Evolutionary conservation across 2,113 vertebrate species (phyloP).

Genomic region (Gallinago paraguaiae): DNA sequence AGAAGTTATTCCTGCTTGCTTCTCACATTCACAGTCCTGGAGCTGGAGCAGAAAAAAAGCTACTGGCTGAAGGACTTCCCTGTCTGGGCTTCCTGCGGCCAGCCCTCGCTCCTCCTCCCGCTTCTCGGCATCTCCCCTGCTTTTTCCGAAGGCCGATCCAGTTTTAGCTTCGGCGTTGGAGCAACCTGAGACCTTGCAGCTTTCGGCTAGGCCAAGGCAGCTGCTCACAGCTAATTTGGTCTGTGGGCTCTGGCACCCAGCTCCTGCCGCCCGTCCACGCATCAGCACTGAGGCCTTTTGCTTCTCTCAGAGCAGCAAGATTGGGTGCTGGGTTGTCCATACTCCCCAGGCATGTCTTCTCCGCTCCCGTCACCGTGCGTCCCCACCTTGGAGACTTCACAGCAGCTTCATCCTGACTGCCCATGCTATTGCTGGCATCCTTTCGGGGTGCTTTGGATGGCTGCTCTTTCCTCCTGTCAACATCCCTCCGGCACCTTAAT

Average conservation of each 20-base stretch:
- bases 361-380: neutral
- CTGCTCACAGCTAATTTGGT: neutral
- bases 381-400: neutral
- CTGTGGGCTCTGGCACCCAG: neutral
- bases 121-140: neutral
- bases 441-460: neutral
- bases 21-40: neutral
- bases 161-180: neutral
- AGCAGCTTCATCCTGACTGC: fast-evolving
- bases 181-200: neutral
- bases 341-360: fast-evolving
- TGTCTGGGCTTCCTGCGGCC: neutral
- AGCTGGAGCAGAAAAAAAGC: neutral
- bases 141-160: neutral
- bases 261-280: fast-evolving
- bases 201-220: neutral
- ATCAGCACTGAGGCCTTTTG: fast-evolving
- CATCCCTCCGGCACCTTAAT: neutral
- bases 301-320: fast-evolving
- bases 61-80: neutral
- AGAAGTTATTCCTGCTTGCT: neutral
- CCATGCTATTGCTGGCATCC: neutral
- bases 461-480: fast-evolving
- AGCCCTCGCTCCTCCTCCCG: neutral
- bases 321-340: neutral